phyloP scores from a whole-genome alignment of 2,113 vertebrate species.

The Tiliqua scincoides region DNA sequence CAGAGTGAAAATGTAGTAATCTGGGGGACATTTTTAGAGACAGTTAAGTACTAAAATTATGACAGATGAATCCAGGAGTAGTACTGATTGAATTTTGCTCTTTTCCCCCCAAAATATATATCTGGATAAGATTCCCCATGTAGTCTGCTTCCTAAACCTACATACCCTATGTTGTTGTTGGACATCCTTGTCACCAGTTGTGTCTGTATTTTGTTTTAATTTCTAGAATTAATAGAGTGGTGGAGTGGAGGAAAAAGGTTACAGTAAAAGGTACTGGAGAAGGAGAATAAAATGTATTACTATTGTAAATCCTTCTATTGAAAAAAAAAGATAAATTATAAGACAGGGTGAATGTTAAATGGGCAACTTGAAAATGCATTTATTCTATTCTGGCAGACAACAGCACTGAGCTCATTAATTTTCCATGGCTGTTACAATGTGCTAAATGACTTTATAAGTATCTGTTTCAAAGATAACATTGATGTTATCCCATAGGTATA shows the following conservation, averaged over 20 bases:
- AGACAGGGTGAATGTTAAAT: background rate
- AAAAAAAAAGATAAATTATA: too few relatives aligned
- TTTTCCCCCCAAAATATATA: too few relatives aligned
- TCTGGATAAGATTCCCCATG: too few relatives aligned
- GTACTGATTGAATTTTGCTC: background rate
- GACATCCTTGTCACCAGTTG: background rate
- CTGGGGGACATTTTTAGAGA: background rate
- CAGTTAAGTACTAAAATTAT: background rate
- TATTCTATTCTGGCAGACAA: background rate
- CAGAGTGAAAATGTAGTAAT: background rate
- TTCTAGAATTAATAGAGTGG: background rate
- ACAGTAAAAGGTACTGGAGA: background rate
- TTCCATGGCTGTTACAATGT: conserved; percentile 14
- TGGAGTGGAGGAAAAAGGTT: background rate
- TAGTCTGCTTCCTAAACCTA: background rate
- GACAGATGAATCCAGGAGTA: background rate
- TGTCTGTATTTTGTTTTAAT: background rate
- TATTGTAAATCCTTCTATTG: background rate
- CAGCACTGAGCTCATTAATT: background rate
- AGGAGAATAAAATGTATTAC: background rate
- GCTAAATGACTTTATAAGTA: conserved; percentile 14
- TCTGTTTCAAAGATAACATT: conserved; percentile 16
- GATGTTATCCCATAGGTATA: background rate
- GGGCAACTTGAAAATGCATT: background rate
- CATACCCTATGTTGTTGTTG: background rate